phyloP scores from a whole-genome alignment of 2,113 vertebrate genomes.

The Callithrix jacchus region DNA sequence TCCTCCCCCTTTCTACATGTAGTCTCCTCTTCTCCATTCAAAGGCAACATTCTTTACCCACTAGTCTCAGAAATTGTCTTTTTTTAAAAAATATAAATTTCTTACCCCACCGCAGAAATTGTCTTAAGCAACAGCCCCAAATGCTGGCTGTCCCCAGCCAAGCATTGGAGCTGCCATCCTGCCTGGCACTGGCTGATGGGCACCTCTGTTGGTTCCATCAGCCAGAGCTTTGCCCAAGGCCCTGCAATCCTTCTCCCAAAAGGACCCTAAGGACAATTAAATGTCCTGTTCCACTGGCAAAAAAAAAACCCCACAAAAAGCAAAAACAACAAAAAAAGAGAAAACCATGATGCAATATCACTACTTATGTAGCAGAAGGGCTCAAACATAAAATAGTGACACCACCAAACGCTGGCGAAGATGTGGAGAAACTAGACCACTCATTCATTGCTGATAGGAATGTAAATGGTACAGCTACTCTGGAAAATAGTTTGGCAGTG shows the following conservation, averaged over 20 bases:
- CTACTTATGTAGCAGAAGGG: neutral
- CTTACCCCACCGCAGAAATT: too few relatives aligned
- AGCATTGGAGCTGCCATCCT: constrained; percentile 56
- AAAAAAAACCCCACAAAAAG: too few relatives aligned
- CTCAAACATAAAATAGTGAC: neutral
- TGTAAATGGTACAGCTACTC: neutral
- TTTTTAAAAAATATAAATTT: too few relatives aligned
- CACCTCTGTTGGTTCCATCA: constrained; percentile 39
- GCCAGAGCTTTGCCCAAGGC: constrained; percentile 67
- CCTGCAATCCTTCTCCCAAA: neutral
- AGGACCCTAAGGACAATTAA: constrained; percentile 65
- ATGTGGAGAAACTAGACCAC: neutral
- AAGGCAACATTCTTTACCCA: neutral
- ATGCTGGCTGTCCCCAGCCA: neutral
- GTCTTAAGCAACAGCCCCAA: too few relatives aligned
- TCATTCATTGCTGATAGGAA: neutral
- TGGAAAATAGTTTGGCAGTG: neutral
- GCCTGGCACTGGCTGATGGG: constrained; percentile 47
- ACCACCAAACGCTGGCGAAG: neutral
- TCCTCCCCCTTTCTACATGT: neutral
- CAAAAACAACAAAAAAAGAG: too few relatives aligned
- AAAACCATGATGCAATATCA: neutral
- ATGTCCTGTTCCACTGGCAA: constrained; percentile 49
- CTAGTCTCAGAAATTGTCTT: too few relatives aligned
- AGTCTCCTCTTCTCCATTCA: neutral